phyloP scores from a whole-genome alignment of 2,888 invertebrate genomes.

The Crematogaster levior region DNA sequence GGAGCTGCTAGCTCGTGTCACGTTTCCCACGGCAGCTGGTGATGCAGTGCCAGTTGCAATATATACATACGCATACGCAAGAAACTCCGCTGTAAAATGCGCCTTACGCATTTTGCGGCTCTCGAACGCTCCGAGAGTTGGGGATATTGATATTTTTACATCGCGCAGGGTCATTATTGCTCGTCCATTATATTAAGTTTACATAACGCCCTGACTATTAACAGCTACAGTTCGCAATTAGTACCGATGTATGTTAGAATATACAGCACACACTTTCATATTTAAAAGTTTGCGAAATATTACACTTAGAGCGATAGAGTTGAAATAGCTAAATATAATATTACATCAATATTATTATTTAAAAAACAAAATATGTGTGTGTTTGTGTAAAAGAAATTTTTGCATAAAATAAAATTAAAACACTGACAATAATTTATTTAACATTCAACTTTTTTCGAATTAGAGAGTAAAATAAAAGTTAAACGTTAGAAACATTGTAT shows the following conservation, averaged over 20 bases:
- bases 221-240: conserved; percentile 34
- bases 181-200: conserved; percentile 25
- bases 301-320: neutral
- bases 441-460: neutral
- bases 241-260: neutral
- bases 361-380: neutral
- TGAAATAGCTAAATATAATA: neutral
- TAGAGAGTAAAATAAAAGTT: neutral
- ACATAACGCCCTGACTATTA: conserved; percentile 23
- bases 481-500: neutral
- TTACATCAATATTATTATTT: neutral
- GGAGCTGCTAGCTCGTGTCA: conserved; percentile 77
- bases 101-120: conserved; percentile 67
- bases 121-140: conserved; percentile 44
- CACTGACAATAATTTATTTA: neutral
- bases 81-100: conserved; percentile 70
- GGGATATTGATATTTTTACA: conserved; percentile 58
- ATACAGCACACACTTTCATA: neutral
- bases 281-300: conserved; percentile 30
- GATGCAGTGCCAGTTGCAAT: conserved; percentile 63
- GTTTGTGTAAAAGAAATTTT: no score
- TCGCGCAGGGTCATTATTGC: conserved; percentile 46
- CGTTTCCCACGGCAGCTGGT: conserved; percentile 78
- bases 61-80: conserved; percentile 68
- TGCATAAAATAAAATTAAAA: neutral